These are phyloP conservation scores for Neocloeon triangulifer DNA, from an alignment of 1,140 invertebrate genomes.

Conservation along the genomic window DNA sequence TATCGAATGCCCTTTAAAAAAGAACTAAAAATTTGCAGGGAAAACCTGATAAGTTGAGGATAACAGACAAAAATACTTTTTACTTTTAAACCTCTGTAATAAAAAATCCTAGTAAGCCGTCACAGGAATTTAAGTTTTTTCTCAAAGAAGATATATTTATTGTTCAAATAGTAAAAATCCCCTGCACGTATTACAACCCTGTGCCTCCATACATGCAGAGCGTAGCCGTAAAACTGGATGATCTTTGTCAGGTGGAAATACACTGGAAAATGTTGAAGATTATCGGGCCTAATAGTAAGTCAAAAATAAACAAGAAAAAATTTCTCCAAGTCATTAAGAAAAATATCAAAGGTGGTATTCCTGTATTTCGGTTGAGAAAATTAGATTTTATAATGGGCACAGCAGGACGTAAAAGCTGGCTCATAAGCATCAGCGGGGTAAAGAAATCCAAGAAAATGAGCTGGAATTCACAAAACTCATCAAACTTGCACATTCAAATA, in stretches of 20 bases:
- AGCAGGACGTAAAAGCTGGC: constrained; percentile 30
- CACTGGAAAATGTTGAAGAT: constrained; percentile 84
- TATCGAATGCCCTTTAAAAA: constrained; percentile 19
- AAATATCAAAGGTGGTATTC: constrained; percentile 3
- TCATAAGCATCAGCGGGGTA: constrained; percentile 20
- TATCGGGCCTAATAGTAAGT: constrained; percentile 54
- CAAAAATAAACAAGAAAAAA: constrained; percentile 65
- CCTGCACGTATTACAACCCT: constrained; percentile 44
- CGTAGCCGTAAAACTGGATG: constrained; percentile 49
- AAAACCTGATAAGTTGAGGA: constrained; percentile 32
- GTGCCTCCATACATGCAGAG: constrained; percentile 58
- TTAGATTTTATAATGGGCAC: constrained; percentile 40
- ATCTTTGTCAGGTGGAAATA: constrained; percentile 64
- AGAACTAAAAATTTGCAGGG: constrained; percentile 20
- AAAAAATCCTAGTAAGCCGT: constrained; percentile 31
- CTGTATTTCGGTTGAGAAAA: constrained; percentile 55
- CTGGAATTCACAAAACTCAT: constrained; percentile 51
- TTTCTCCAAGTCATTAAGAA: constrained; percentile 40
- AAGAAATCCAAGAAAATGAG: constrained; percentile 51
- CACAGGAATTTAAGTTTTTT: constrained; percentile 39
- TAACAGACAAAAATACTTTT: constrained; percentile 34
- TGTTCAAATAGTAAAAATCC: no score
- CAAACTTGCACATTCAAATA: constrained; percentile 50
- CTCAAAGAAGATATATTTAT: no score
- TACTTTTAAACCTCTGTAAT: constrained; percentile 39